Base-by-base conservation (phyloP, 2,888 invertebrate genomes). In the Campopleginae sp. region DNA sequence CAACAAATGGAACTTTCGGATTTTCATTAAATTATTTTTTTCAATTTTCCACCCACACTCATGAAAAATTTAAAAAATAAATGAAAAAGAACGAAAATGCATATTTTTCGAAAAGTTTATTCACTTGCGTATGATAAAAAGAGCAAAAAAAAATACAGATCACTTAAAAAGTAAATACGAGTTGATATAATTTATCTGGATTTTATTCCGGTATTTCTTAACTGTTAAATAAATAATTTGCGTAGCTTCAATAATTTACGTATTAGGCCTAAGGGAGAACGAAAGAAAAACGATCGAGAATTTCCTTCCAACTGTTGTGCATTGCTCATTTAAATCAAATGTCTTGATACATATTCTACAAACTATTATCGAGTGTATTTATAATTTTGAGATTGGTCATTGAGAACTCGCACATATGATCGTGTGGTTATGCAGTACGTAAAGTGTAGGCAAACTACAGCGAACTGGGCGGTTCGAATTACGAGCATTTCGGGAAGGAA, bases 161-260 rank as follows among this genome's bases (percentile, higher is more conserved):
- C 75, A 70, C 82, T 79, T 79, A 82, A 27, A 71, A 79, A 54
- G 58, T 74, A 80, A 42, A 76, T 84, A 84, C 81, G 78, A 80
- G 76, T 86, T 74, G 61, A 75, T 75, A 81, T 78, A 84, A 48
- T 19, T 51, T 71, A 48, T 71, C n/a, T 71, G 27, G 17, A 4
- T 44, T 48, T 27, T 38, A 44, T 17, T 44, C 23, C 42, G 10
- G 31, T 87, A 87, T 88, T 87, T 88, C 54, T 80, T 65, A 85
- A 66, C 77, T 79, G 80, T 88, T 86, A 86, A 91, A 91, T 91
- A 91, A 91, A 91, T 91, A 91, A 38, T 38, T 38, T 10, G 10
- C 10, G 38, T 38, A 38, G 38, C 38, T 38, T 38, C 38, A 38
- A 91, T 91, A 91, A 91, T 91, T 91, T 91, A 91, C 81, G 82